These are phyloP conservation scores for Sylvilagus floridanus DNA, from an alignment of 2,797 vertebrate species.

Conservation along the genomic window DNA sequence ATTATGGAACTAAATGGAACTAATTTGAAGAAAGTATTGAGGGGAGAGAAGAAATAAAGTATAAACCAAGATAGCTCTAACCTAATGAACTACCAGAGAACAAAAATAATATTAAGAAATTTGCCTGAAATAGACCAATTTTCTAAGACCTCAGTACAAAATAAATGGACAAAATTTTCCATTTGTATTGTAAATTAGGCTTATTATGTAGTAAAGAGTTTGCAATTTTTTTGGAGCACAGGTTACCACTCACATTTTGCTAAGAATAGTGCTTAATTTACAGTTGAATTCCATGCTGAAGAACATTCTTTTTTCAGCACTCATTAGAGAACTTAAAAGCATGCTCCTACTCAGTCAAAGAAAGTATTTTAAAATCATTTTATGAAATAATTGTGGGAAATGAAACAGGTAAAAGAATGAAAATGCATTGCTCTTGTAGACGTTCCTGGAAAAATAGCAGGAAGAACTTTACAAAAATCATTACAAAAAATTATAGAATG, in stretches of 20 bases:
- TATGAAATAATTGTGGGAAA: conserved; percentile 1
- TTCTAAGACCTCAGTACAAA: not conserved
- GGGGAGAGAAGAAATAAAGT: not conserved
- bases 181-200: conserved; percentile 24
- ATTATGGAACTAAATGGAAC: not conserved
- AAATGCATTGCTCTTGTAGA: not conserved
- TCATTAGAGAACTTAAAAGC: conserved; percentile 25
- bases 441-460: not conserved
- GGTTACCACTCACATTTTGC: not conserved
- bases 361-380: conserved; percentile 50
- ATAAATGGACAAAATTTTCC: conserved; percentile 8
- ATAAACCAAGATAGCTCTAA: not conserved
- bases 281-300: conserved; percentile 31
- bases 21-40: conserved; percentile 30
- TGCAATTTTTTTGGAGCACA: not conserved
- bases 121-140: conserved; percentile 1
- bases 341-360: not conserved
- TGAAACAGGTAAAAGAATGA: conserved; percentile 10
- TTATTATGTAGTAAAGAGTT: not conserved
- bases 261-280: not conserved
- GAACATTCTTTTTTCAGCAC: not conserved
- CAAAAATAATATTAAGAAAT: conserved; percentile 14
- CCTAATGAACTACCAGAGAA: not conserved
- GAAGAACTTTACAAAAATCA: not conserved
- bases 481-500: not conserved